Percentiles rank a stretch among this genome's conserved stretches.
Conservation (phyloP, 1,140 invertebrate species). For the Centruroides sculpturatus region DNA sequence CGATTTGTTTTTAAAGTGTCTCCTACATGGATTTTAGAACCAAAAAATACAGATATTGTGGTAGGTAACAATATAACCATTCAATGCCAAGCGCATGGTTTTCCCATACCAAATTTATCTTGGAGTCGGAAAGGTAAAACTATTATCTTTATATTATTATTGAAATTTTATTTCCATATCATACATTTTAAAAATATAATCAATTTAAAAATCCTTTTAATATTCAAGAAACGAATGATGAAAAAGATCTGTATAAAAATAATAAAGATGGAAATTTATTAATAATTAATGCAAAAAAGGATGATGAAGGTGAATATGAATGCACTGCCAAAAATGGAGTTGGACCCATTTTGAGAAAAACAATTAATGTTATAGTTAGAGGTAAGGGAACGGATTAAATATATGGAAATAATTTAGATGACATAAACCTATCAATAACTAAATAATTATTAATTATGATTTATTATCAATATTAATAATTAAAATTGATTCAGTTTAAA, state of each 20-base stretch:
- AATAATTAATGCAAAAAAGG: slow-evolving; percentile 59
- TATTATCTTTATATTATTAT: not conserved
- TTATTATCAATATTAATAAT: too few species aligned
- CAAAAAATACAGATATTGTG: slow-evolving; percentile 65
- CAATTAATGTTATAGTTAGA: slow-evolving; percentile 1
- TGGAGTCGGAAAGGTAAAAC: slow-evolving; percentile 39
- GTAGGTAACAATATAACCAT: slow-evolving; percentile 64
- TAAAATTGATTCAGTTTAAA: too few species aligned
- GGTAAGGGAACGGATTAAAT: not conserved
- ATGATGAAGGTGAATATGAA: slow-evolving; percentile 71
- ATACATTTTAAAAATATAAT: not conserved
- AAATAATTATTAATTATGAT: too few species aligned
- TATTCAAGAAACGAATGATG: too few species aligned
- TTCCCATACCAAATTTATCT: slow-evolving; percentile 66
- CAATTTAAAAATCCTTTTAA: too few species aligned
- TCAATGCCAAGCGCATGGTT: slow-evolving; percentile 78
- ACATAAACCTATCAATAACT: too few species aligned
- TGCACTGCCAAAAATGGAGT: slow-evolving; percentile 64
- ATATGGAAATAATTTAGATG: too few species aligned
- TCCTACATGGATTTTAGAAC: slow-evolving; percentile 78
- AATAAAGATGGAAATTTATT: not conserved
- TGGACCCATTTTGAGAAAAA: slow-evolving; percentile 29
- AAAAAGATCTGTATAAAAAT: too few species aligned
- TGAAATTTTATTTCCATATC: not conserved
- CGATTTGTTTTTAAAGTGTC: slow-evolving; percentile 24